Conservation (phyloP, 2,797 vertebrate species). For the Naso thynnoides region DNA sequence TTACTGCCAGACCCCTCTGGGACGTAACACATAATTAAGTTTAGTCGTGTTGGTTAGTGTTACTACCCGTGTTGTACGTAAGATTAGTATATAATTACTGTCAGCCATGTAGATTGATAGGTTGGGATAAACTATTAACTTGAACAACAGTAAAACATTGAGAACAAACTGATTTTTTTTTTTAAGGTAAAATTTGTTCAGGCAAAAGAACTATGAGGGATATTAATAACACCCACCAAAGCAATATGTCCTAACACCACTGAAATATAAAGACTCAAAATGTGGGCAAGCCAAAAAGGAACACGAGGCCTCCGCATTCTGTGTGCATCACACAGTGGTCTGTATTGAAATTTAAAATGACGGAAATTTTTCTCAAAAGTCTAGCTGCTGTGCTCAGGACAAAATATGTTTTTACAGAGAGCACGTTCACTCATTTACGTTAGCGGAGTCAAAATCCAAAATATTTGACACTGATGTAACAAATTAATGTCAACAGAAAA, state of each 20-base stretch:
- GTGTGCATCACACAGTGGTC: slow-evolving; percentile 13
- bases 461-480: background rate
- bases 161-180: background rate
- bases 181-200: too few relatives aligned
- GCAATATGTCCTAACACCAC: background rate
- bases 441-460: background rate
- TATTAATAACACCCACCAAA: background rate
- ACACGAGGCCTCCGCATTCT: background rate
- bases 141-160: too few relatives aligned
- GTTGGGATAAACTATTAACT: background rate
- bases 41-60: background rate
- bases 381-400: slow-evolving; percentile 7
- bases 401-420: background rate
- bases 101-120: too few relatives aligned
- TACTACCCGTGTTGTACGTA: too few relatives aligned
- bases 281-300: slow-evolving; percentile 11
- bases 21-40: background rate
- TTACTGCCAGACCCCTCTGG: background rate
- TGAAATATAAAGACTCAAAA: background rate
- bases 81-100: too few relatives aligned
- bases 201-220: too few relatives aligned
- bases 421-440: background rate
- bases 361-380: slow-evolving; percentile 27
- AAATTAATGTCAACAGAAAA: too few relatives aligned
- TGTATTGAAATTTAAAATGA: slow-evolving; percentile 28